These are phyloP conservation scores for Alouatta palliata DNA, from an alignment of 2,113 vertebrate genomes.

Conservation along the genomic window DNA sequence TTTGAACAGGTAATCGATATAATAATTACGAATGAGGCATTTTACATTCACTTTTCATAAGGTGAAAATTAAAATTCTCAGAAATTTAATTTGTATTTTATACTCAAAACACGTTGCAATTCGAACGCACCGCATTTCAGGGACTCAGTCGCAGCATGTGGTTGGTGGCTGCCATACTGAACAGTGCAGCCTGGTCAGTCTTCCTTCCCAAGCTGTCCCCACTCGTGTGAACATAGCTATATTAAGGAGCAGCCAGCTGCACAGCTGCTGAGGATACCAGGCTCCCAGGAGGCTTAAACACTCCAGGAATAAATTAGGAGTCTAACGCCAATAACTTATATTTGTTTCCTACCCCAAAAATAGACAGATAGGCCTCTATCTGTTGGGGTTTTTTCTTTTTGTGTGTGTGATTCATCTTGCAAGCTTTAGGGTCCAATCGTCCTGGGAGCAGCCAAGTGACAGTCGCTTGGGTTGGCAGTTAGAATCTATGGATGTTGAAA, in stretches of 20 bases:
- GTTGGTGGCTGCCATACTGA: neutral
- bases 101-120: neutral
- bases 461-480: neutral
- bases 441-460: neutral
- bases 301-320: neutral
- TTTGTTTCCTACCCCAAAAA: neutral
- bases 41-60: neutral
- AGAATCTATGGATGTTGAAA: neutral
- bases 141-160: too few relatives aligned
- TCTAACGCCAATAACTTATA: neutral
- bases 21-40: neutral
- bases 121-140: neutral
- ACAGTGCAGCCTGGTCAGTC: neutral
- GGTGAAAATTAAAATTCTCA: neutral
- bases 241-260: too few relatives aligned
- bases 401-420: neutral
- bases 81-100: neutral
- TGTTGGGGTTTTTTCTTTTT: neutral
- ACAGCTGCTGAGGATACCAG: neutral
- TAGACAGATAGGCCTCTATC: neutral
- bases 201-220: neutral
- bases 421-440: neutral
- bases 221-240: neutral
- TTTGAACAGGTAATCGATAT: neutral
- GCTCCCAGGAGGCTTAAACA: neutral